These are phyloP conservation scores for Blastobasis adustella DNA, from an alignment of 2,888 invertebrate species.

Conservation along the genomic window DNA sequence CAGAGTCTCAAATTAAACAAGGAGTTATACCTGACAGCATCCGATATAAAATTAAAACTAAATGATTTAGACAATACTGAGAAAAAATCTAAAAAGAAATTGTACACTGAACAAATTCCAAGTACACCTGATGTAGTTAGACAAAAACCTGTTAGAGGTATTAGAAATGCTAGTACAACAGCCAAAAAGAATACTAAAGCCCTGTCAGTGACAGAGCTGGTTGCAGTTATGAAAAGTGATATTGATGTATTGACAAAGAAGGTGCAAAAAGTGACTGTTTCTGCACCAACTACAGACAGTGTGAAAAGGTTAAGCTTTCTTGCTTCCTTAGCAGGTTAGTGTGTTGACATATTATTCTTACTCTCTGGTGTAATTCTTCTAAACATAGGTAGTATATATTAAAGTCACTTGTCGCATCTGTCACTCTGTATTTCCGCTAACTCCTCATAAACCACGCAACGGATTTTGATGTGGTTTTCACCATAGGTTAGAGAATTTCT, in stretches of 20 bases:
- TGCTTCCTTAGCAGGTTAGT: slow-evolving; percentile 71
- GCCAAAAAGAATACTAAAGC: slow-evolving; percentile 43
- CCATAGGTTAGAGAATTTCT: too few species aligned
- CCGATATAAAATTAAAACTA: slow-evolving; percentile 39
- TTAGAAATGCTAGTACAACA: slow-evolving; percentile 38
- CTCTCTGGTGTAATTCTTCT: too few species aligned
- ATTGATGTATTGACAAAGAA: slow-evolving; percentile 33
- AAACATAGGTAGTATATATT: too few species aligned
- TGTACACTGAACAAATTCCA: slow-evolving; percentile 52
- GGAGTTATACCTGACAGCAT: slow-evolving; percentile 47
- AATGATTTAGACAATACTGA: slow-evolving; percentile 31
- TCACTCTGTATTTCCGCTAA: too few species aligned
- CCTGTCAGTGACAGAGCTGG: slow-evolving; percentile 55
- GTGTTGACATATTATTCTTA: neutral
- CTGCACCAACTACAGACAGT: slow-evolving; percentile 20
- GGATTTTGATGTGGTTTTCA: too few species aligned
- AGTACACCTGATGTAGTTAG: slow-evolving; percentile 46
- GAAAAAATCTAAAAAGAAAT: slow-evolving; percentile 50
- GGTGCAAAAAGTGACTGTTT: slow-evolving; percentile 27
- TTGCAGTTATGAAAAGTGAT: slow-evolving; percentile 36
- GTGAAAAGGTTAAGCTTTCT: slow-evolving; percentile 61
- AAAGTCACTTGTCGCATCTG: too few species aligned
- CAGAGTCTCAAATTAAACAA: slow-evolving; percentile 37
- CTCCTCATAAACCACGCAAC: too few species aligned
- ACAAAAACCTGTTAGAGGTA: slow-evolving; percentile 19